Percentiles rank a stretch among this genome's conserved stretches.
Conservation (phyloP, 2,888 invertebrate genomes). For the Agonopterix alstromeriana region DNA sequence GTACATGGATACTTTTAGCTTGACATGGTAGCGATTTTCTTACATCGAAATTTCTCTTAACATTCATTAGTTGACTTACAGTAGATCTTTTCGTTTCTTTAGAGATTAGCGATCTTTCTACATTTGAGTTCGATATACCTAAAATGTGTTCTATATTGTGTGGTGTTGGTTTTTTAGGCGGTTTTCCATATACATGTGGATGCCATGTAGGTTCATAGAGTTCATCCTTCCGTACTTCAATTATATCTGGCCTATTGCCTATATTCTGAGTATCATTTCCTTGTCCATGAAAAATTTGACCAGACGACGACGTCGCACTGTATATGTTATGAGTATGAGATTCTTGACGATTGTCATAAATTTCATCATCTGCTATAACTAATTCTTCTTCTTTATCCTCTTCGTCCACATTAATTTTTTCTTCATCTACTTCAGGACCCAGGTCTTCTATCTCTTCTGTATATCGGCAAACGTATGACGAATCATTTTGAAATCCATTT, state of each 20-base stretch:
- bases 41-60: conserved; percentile 52
- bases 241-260: too few relatives aligned
- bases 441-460: conserved; percentile 13
- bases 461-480: conserved; percentile 16
- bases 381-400: conserved; percentile 44
- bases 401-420: conserved; percentile 51
- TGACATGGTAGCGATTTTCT: conserved; percentile 25
- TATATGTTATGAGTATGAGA: conserved; percentile 6
- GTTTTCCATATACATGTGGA: conserved; percentile 91
- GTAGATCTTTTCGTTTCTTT: conserved; percentile 20
- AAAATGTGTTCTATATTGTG: conserved; percentile 93
- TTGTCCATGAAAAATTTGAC: too few relatives aligned
- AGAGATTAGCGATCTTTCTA: conserved; percentile 22
- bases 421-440: conserved; percentile 26
- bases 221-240: too few relatives aligned
- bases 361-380: conserved; percentile 34
- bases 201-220: conserved; percentile 80
- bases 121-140: conserved; percentile 65
- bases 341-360: not conserved
- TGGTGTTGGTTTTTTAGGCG: conserved; percentile 89
- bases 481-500: conserved; percentile 22
- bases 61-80: conserved; percentile 50
- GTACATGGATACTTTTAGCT: conserved; percentile 58
- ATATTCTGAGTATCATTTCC: too few relatives aligned
- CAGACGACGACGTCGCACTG: conserved; percentile 2